phyloP scores from a whole-genome alignment of 2,888 invertebrate species.

The Silvanus unidentatus region DNA sequence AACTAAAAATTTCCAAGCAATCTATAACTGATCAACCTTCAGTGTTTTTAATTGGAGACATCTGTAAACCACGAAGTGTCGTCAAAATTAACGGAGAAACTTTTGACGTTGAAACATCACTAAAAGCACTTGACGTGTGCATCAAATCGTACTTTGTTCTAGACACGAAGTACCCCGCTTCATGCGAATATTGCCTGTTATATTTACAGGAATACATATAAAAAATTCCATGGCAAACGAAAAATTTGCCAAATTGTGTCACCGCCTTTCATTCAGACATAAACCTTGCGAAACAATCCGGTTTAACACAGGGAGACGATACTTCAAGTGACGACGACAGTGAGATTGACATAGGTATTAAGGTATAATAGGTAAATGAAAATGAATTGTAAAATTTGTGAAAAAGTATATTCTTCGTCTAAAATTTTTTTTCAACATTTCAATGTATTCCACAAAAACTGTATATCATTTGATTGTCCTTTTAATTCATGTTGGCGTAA shows the following conservation, averaged over 20 bases:
- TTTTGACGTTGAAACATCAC: not conserved
- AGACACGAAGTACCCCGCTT: not conserved
- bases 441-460: no score
- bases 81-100: conserved; percentile 1
- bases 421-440: no score
- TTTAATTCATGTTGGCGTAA: no score
- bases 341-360: not conserved
- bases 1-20: not conserved
- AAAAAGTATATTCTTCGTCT: no score
- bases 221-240: not conserved
- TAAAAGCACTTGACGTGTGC: not conserved
- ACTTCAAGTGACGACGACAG: not conserved
- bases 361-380: not conserved
- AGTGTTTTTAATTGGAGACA: not conserved
- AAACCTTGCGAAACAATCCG: not conserved
- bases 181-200: not conserved
- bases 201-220: not conserved
- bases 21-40: not conserved
- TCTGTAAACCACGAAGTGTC: not conserved
- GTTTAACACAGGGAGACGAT: not conserved
- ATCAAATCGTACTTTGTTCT: not conserved
- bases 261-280: not conserved
- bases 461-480: no score
- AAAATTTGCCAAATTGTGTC: not conserved
- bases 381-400: no score